Conservation (phyloP, 2,113 vertebrate species). For the Myrmecobius fasciatus region DNA sequence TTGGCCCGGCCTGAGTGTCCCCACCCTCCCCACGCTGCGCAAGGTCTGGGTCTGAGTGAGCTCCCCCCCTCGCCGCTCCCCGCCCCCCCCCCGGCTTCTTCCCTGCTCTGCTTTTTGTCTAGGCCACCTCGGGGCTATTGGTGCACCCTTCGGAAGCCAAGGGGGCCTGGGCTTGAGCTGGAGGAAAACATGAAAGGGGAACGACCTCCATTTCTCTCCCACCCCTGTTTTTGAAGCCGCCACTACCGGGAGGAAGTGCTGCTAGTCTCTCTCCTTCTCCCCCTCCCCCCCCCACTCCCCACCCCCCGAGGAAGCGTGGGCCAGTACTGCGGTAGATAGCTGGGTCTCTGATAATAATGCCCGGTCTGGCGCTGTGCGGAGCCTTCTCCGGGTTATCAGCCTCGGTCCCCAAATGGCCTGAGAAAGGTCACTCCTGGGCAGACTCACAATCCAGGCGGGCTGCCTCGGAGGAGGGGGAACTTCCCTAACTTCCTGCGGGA, state of each 20-base stretch:
- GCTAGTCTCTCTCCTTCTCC: not conserved
- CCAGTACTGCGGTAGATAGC: not conserved
- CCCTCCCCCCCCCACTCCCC: not conserved
- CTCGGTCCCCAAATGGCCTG: not conserved
- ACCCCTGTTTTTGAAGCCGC: not conserved
- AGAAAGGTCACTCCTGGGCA: constrained; percentile 23
- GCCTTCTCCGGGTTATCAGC: not conserved
- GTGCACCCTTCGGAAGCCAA: not conserved
- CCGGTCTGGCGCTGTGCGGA: not conserved
- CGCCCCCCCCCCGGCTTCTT: not conserved
- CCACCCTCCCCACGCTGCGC: not conserved
- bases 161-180: not conserved
- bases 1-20: not conserved
- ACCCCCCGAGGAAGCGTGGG: not conserved
- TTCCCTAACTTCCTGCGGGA: not conserved
- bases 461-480: not conserved
- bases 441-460: not conserved
- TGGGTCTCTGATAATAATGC: not conserved
- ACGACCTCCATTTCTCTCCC: not conserved
- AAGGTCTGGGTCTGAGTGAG: not conserved
- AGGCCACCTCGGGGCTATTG: not conserved
- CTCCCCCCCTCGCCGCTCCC: not conserved
- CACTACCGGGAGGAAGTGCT: not conserved
- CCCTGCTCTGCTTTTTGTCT: not conserved
- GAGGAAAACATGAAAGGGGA: not conserved